Evolutionary conservation across 2,888 invertebrate species (phyloP), one percentile per base, ranked within the genome.

Genomic region (Cosmia pyralina): DNA sequence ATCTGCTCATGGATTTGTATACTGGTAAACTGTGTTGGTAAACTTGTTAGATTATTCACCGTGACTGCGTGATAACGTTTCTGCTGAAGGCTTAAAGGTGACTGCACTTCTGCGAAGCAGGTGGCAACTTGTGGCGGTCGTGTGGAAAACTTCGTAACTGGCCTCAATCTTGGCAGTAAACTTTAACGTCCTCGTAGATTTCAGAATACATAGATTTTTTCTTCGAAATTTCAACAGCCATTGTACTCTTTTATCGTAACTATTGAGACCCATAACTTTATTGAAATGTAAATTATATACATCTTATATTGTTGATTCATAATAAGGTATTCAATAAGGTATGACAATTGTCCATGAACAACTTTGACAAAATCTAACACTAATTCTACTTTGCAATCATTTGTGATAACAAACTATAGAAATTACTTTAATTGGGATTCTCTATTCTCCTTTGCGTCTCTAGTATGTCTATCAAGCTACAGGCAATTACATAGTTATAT

Each of bases 101-200:
- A 95, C 93, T 95, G 94, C 93, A 94, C 94, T 94, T 93, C 92
- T 87, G 79, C 87, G 92, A 90, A 93, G 90, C 80, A 84, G 88
- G 75, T 84, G 86, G 86, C 84, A 91, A 91, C 87, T 92, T 90
- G 87, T 77, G 83, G 73, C 82, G 85, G 78, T 84, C 81, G 84
- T 91, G 89, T 90, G 85, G 90, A 89, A 90, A 94, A 94, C 90
- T 93, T 92, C 75, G 78, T 87, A 86, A 88, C 85, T 84, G 64
- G 84, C 88, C 88, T 84, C 85, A 87, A 88, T 90, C 89, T 88
- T 84, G 87, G 87, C 84, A 87, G 85, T 90, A 87, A 92, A 92
- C 88, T 93, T 91, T 91, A 88, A 90, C 88, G 83, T 80, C 65
- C 63, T 85, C 84, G 80, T 87, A 92, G 92, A 92, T 84, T 86